Evolutionary conservation across 1,140 invertebrate genomes (phyloP), one percentile per base, ranked within the genome.

Genomic region (Euura lappo): DNA sequence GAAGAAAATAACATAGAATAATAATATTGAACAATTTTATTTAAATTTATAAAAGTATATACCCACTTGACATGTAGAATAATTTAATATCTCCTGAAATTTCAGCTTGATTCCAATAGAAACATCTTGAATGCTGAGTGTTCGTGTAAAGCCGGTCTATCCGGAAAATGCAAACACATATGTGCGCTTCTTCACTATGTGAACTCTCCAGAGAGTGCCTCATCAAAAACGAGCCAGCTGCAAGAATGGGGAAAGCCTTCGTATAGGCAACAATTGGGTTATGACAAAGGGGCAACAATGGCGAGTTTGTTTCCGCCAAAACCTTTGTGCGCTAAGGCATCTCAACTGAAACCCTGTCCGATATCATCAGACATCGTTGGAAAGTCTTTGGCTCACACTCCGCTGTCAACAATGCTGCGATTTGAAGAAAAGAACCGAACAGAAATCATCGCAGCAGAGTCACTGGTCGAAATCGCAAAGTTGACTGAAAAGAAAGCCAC

Each of bases 191-290:
- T 72, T 45, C 51, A 67, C 68, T 75, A 72, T 47, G 68, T 72
- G 4, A 75, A 75, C 68, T 75, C 74, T 11, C 45, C 69, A 4
- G 71, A 73, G 44, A 66, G 10, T 11, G 13, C 71, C 7, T 11
- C 44, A 65, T 72, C 71, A 6, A 75, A 75, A 72, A 75, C 71
- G 42, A 70, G 42, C 42, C 51, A 75, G 42, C 42, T 6, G 64
- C 71, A 73, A 70, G 47, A 70, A 75, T 75, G 71, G 74, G 71
- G 70, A 42, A 76, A 73, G 43, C 75, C 75, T n/a, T 66, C 75
- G 28, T 45, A 42, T 44, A 44, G 47, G 4, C 75, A 76, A 65
- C 65, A 73, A 8, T 47, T 73, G 45, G 69, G 44, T 3, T 73
- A 73, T 71, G 72, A 73, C 6, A 73, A 76, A 73, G 72, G 71